Conservation (phyloP, 1,140 invertebrate genomes). For the Pachypeltis micranthus region DNA sequence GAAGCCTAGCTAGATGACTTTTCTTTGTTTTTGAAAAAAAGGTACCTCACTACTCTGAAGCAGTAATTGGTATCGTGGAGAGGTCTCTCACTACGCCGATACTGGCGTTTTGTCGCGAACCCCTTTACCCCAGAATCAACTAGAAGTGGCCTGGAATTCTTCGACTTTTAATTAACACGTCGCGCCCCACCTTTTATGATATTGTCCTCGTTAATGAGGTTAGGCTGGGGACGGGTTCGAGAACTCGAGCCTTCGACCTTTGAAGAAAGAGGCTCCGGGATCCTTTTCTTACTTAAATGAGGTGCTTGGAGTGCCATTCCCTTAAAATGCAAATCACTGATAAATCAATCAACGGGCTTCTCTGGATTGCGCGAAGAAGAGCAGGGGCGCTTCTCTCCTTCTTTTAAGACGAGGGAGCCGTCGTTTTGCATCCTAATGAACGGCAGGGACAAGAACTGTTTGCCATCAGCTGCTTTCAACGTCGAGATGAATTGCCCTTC, state of each 20-base stretch:
- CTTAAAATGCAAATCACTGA: constrained; percentile 7
- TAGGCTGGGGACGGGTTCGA: background rate
- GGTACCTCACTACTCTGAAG: too few relatives aligned
- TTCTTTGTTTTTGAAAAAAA: too few relatives aligned
- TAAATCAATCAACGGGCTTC: constrained; percentile 10
- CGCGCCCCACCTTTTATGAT: background rate
- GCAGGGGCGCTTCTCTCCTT: too few relatives aligned
- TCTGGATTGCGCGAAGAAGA: background rate
- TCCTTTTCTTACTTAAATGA: constrained; percentile 8
- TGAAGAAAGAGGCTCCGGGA: background rate
- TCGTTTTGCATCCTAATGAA: constrained; percentile 12
- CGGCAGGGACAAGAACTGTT: background rate
- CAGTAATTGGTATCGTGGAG: too few relatives aligned
- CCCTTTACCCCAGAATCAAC: too few relatives aligned
- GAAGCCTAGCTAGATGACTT: too few relatives aligned
- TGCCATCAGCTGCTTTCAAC: background rate
- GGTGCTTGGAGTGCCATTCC: background rate
- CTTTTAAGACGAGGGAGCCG: background rate
- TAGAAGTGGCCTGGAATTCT: too few relatives aligned
- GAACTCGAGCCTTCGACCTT: background rate
- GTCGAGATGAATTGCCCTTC: background rate
- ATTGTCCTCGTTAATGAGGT: constrained; percentile 9
- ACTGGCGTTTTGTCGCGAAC: too few relatives aligned
- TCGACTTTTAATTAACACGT: background rate
- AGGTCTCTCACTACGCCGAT: too few relatives aligned